Evolutionary conservation across 2,113 vertebrate species (phyloP).

Genomic region (Prolemur simus): DNA sequence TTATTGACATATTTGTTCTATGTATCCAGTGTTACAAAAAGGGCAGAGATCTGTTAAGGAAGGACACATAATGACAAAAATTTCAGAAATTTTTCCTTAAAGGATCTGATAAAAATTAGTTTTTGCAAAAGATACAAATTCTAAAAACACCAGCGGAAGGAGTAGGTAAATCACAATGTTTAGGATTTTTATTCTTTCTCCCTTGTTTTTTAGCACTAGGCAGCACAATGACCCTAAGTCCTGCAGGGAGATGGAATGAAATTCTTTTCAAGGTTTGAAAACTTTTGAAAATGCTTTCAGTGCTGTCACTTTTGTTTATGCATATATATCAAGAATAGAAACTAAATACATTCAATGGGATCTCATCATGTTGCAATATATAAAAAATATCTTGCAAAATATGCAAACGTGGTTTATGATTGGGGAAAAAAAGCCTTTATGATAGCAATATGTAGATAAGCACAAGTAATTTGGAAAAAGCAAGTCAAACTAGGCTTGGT

Average conservation of each 20-base stretch:
- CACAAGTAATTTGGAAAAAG: constrained; percentile 44
- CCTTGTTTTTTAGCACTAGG: constrained; percentile 68
- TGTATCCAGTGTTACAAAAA: neutral
- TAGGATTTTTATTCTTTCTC: neutral
- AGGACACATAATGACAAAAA: neutral
- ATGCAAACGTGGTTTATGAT: constrained; percentile 27
- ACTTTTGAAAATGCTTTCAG: neutral
- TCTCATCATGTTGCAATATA: neutral
- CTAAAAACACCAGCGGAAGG: neutral
- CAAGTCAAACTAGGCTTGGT: neutral
- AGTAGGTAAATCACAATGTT: neutral
- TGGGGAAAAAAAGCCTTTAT: neutral
- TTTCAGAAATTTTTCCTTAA: constrained; percentile 10
- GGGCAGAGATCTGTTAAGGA: neutral
- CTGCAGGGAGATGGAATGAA: neutral
- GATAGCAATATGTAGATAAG: constrained; percentile 9
- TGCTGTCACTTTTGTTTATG: neutral
- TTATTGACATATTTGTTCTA: neutral
- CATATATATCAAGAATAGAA: neutral
- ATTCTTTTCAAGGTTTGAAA: neutral
- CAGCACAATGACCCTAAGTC: constrained; percentile 42
- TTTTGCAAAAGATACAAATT: neutral
- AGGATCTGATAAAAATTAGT: neutral
- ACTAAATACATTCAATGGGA: neutral
- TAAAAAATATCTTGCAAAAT: neutral